Evolutionary conservation across 1,140 invertebrate genomes (phyloP).

Genomic region (Adelges cooleyi): DNA sequence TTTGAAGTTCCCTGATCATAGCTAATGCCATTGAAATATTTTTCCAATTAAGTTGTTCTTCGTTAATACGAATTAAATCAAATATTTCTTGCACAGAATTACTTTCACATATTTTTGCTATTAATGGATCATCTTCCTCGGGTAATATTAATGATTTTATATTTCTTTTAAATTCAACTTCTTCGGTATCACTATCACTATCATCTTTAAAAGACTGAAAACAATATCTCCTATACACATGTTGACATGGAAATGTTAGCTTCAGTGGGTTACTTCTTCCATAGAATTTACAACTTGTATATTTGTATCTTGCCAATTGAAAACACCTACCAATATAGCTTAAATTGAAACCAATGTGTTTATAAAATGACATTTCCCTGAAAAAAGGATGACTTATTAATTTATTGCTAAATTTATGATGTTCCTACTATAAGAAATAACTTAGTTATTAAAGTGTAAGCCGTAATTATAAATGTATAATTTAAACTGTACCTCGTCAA

Average conservation of each 20-base stretch:
- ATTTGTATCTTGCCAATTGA: slow-evolving; percentile 1
- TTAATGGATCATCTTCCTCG: not conserved
- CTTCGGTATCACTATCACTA: slow-evolving; percentile 5
- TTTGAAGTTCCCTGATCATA: slow-evolving; percentile 24
- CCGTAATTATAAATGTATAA: too few species aligned
- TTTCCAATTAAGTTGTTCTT: slow-evolving; percentile 6
- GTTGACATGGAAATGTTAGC: not conserved
- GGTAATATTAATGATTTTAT: slow-evolving; percentile 9
- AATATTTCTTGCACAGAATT: slow-evolving; percentile 11
- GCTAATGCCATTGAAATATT: slow-evolving; percentile 19
- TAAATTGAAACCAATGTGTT: not conserved
- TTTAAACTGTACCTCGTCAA: too few species aligned
- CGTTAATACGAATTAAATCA: not conserved
- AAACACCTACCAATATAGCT: not conserved
- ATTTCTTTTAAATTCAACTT: not conserved
- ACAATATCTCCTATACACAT: not conserved
- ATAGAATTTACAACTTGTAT: not conserved
- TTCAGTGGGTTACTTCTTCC: not conserved
- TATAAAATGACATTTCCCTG: slow-evolving; percentile 4
- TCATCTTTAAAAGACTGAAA: slow-evolving; percentile 1
- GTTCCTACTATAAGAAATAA: too few species aligned
- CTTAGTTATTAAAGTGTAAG: too few species aligned
- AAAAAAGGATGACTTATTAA: too few species aligned
- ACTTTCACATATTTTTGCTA: slow-evolving; percentile 1
- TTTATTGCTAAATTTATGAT: too few species aligned